Evolutionary conservation across 2,888 invertebrate genomes (phyloP), one percentile per base, ranked within the genome.

Genomic region (Parnassius smintheus): DNA sequence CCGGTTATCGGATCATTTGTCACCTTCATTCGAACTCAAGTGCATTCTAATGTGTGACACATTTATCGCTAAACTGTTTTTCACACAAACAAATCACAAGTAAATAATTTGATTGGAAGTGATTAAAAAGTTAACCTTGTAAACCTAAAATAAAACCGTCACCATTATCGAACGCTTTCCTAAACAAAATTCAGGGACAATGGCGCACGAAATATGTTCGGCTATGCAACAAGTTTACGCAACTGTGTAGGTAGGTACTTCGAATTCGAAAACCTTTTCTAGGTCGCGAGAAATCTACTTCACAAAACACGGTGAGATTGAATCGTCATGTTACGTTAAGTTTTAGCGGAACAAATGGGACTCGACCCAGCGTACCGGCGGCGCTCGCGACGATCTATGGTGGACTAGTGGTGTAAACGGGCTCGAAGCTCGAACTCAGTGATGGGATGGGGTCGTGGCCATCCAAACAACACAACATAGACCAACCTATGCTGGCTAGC

Each of bases 391-490:
- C 83, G 81, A 65, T 75, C 86, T 85, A 83, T 88, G 83, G 85
- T 83, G 78, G 66, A 88, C 88, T 88, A 83, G 75, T 71, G 68
- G 69, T 68, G 70, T 71, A 56, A 65, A 64, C 53, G 56, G 51
- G 63, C 54, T 57, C 46, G 51, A 56, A 48, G 18, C 56, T 51
- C 62, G 56, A 59, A 64, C 56, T 65, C 49, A 60, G 66, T 79
- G 74, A 81, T 82, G 80, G 81, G 85, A 85, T 85, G 83, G 84
- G 87, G 86, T 85, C 86, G 84, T 77, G 82, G 82, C 80, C 85
- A 82, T 75, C 75, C 80, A 83, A 84, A 83, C 82, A 81, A 65
- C 69, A 66, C 71, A 75, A 75, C 75, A 78, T 71, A 70, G 70
- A 75, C 66, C 77, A 80, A 78, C 79, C 76, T 81, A 82, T 74